A percentile compares a stretch with the other conserved stretches of the same genome.
These are phyloP conservation scores for Nettapus auritus DNA, from an alignment of 2,113 vertebrate species.

Conservation along the genomic window DNA sequence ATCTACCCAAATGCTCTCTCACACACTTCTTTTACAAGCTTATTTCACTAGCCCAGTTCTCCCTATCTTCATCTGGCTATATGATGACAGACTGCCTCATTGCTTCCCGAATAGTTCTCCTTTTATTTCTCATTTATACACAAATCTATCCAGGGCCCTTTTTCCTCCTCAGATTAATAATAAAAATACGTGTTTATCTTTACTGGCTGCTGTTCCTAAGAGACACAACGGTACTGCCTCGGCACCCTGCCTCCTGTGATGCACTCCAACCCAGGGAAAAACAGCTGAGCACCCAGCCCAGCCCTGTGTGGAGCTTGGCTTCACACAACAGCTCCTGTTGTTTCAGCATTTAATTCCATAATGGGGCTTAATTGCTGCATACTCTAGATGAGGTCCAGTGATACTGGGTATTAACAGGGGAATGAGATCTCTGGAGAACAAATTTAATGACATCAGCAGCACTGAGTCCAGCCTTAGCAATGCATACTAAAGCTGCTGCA, in stretches of 20 bases:
- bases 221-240: not conserved
- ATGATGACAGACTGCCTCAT: not conserved
- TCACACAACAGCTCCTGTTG: not conserved
- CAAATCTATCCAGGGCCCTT: not conserved
- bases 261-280: not conserved
- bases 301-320: not conserved
- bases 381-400: not conserved
- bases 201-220: not conserved
- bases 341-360: not conserved
- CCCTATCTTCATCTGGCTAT: not conserved
- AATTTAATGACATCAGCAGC: not conserved
- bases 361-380: not conserved
- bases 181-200: not conserved
- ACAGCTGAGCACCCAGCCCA: not conserved
- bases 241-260: fast-evolving
- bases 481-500: not conserved
- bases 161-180: not conserved
- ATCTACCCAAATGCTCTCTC: not conserved
- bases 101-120: not conserved
- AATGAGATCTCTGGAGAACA: not conserved
- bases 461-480: not conserved
- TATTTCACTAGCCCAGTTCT: not conserved
- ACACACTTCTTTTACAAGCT: not conserved
- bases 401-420: not conserved
- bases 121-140: not conserved